phyloP scores from a whole-genome alignment of 2,113 vertebrate genomes.

The Cephalophus harveyi region DNA sequence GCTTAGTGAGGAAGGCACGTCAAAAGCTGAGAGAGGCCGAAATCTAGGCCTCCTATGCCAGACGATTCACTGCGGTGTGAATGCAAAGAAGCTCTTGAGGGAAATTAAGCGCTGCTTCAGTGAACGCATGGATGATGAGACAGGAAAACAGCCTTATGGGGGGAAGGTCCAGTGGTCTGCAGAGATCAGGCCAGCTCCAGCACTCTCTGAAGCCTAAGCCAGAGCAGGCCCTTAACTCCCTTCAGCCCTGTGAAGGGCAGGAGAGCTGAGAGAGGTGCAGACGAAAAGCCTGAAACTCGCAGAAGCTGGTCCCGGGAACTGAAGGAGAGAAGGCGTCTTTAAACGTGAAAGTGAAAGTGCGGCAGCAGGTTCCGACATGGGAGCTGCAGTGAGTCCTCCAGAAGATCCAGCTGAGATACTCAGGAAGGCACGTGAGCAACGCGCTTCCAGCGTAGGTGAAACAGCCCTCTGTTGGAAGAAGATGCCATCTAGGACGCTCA shows the following conservation, averaged over 20 bases:
- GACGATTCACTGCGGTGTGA: not conserved
- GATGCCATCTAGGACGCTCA: not conserved
- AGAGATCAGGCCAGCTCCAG: not conserved
- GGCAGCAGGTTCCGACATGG: accelerated
- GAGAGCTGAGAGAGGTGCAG: not conserved
- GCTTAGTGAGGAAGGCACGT: not conserved
- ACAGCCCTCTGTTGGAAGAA: not conserved
- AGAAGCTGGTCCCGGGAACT: not conserved
- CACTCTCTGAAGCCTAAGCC: not conserved
- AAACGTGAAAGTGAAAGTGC: not conserved
- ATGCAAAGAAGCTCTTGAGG: not conserved
- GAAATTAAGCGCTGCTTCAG: not conserved
- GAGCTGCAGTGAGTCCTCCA: not conserved
- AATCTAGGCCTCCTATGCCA: not conserved
- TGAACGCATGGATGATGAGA: not conserved
- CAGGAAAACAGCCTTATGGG: not conserved
- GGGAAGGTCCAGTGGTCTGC: not conserved
- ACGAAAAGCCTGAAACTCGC: not conserved
- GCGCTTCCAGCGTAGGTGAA: accelerated
- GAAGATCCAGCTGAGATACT: not conserved
- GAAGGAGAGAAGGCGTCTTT: not conserved
- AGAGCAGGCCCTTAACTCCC: not conserved
- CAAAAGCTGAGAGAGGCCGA: not conserved
- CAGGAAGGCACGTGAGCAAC: not conserved
- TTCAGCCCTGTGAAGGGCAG: not conserved